Base-by-base conservation (phyloP, 2,888 invertebrate species). In the Amorpha juglandis region DNA sequence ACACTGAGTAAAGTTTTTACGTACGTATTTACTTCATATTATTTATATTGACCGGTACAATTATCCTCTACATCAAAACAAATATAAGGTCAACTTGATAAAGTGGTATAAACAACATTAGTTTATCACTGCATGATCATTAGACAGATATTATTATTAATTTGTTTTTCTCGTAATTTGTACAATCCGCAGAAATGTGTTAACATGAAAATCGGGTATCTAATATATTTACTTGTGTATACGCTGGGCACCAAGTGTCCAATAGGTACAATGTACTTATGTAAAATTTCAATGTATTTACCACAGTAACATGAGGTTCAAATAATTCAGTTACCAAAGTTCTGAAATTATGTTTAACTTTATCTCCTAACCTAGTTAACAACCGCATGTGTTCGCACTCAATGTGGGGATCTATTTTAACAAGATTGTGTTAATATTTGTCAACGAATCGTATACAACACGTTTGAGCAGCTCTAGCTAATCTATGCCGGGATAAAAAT, bases 1-100 rank as follows among this genome's bases (percentile, higher is more conserved):
- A 58, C 42, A 58, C 58, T 58, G 16, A 38, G 58, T 16, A 58
- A 58, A 58, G 58, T 58, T 38, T 58, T 58, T 42, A 42, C 19
- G 58, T 58, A 58, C 6, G 38, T 58, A 58, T 4, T 11, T 12
- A 12, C 14, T 12, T 38, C 19, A 11, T 12, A 42, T 58, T 55
- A 38, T 58, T 19, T 19, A 19, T 42, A 42, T 19, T 42, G 11
- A 45, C 45, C 14, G 45, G 4, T 45, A 45, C 11, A 3, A 45
- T 45, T 3, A 45, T 6, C 45, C 38, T 38, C 38, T 9, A 53
- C 27, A 33, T n/a, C 27, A n/a, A 33, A 33, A 35, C 38, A n/a
- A 38, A 55, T 35, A 8, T 35, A 53, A 38, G 35, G 55, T 55
- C 35, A 55, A 16, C n/a, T 9, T 11, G 55, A 55, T 55, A 55